phyloP scores from a whole-genome alignment of 2,797 vertebrate species.

The Brachyalestes nurse region DNA sequence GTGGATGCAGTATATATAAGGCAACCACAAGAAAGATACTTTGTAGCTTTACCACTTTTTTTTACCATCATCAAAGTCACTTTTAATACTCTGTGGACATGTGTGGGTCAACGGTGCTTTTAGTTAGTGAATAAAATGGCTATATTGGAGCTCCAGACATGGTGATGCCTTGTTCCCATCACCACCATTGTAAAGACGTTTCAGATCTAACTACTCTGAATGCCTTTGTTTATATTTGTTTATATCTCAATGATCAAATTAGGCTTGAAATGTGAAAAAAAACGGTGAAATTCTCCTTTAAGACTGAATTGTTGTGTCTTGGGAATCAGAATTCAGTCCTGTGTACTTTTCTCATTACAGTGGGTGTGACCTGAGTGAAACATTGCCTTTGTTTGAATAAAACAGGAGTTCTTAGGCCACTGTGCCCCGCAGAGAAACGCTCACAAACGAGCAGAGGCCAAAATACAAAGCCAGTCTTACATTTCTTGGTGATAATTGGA shows the following conservation, averaged over 20 bases:
- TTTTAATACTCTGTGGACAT: no score
- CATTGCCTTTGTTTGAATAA: slow-evolving; percentile 17
- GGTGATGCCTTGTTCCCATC: no score
- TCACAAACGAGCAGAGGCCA: slow-evolving; percentile 19
- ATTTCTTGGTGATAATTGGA: slow-evolving; percentile 40
- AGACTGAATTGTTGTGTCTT: background rate
- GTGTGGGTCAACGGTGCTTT: background rate
- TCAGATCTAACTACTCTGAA: no score
- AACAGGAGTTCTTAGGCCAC: background rate
- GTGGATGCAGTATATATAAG: background rate
- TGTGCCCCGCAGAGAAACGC: background rate
- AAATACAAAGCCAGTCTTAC: slow-evolving; percentile 32
- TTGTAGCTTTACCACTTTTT: background rate
- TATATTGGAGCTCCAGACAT: no score
- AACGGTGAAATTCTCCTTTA: background rate
- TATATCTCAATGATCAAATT: no score
- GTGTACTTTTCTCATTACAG: background rate
- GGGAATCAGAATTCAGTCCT: background rate
- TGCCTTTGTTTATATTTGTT: no score
- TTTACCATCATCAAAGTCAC: background rate
- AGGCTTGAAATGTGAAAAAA: no score
- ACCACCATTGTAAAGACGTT: no score
- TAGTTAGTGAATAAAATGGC: background rate
- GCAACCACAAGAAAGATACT: background rate
- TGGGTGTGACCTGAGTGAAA: slow-evolving; percentile 31